Percentiles rank a stretch among this genome's conserved stretches.
Evolutionary conservation across 2,888 invertebrate genomes (phyloP).

Genomic region (Isoperla grammatica): DNA sequence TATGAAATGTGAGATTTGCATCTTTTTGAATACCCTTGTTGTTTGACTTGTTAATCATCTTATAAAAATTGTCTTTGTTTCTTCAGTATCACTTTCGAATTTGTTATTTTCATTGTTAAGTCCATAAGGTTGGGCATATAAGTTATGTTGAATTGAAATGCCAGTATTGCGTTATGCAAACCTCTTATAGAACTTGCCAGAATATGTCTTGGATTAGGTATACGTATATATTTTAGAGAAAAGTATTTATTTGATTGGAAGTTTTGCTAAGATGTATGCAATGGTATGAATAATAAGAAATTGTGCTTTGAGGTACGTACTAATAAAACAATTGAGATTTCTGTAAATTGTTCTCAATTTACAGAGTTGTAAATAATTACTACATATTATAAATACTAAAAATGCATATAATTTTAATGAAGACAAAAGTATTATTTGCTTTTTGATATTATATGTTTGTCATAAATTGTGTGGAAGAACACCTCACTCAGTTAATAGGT

Average conservation of each 20-base stretch:
- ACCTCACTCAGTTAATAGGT: background rate
- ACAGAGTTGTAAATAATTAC: too few relatives aligned
- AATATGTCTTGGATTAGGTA: background rate
- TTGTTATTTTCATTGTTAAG: too few relatives aligned
- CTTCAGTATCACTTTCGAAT: background rate
- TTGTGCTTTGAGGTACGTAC: background rate
- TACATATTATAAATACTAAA: background rate
- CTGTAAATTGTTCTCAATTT: background rate
- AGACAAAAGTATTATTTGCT: background rate
- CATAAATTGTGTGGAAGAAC: background rate
- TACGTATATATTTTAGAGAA: conserved; percentile 13
- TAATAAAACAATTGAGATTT: background rate
- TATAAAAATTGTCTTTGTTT: background rate
- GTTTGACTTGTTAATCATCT: background rate
- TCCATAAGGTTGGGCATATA: background rate
- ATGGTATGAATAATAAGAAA: conserved; percentile 10
- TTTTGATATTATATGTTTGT: background rate
- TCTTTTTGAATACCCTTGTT: background rate
- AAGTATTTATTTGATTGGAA: conserved; percentile 23
- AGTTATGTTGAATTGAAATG: background rate
- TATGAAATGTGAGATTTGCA: too few relatives aligned
- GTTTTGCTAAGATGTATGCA: conserved; percentile 1
- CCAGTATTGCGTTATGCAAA: background rate
- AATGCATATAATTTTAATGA: background rate
- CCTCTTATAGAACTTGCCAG: too few relatives aligned